Evolutionary conservation across 2,797 vertebrate species (phyloP).

Genomic region (Carapus acus): DNA sequence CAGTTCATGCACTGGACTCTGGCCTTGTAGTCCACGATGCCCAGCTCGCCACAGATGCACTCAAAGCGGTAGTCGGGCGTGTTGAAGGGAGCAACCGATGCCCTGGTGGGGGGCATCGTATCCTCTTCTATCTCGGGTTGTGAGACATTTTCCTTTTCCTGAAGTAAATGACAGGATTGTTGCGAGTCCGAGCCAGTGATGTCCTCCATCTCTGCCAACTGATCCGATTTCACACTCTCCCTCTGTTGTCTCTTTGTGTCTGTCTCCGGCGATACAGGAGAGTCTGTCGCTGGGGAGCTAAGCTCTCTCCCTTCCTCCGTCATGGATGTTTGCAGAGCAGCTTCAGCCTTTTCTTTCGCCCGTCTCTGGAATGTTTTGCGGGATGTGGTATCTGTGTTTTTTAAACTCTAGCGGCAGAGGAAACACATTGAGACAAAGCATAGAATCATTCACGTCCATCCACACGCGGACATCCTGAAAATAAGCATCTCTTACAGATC

Average conservation of each 20-base stretch:
- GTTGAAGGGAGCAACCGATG: constrained; percentile 72
- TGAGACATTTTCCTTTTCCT: constrained; percentile 7
- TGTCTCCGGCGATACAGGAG: constrained; percentile 54
- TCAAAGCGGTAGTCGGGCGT: constrained; percentile 88
- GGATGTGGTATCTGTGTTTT: constrained; percentile 44
- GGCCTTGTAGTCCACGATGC: constrained; percentile 84
- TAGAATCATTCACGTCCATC: too few relatives aligned
- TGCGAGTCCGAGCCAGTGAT: constrained; percentile 33
- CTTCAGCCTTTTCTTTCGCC: constrained; percentile 69
- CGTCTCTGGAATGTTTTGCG: constrained; percentile 70
- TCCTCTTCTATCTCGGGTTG: constrained; percentile 28
- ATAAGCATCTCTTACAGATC: constrained; percentile 72
- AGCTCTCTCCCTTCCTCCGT: constrained; percentile 57
- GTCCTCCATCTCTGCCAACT: constrained; percentile 15
- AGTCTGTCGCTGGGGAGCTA: constrained; percentile 46
- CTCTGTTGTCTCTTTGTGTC: constrained; percentile 47
- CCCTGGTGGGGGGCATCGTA: constrained; percentile 52
- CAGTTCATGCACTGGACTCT: constrained; percentile 96
- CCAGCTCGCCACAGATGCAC: constrained; percentile 93
- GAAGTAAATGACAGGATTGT: neutral
- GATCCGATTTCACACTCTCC: constrained; percentile 34
- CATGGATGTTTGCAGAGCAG: constrained; percentile 53
- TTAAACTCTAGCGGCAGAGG: constrained; percentile 45
- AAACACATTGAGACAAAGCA: constrained; percentile 2
- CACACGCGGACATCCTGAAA: neutral